Evolutionary conservation across 2,888 invertebrate genomes (phyloP).

Genomic region (Dorcus hopei): DNA sequence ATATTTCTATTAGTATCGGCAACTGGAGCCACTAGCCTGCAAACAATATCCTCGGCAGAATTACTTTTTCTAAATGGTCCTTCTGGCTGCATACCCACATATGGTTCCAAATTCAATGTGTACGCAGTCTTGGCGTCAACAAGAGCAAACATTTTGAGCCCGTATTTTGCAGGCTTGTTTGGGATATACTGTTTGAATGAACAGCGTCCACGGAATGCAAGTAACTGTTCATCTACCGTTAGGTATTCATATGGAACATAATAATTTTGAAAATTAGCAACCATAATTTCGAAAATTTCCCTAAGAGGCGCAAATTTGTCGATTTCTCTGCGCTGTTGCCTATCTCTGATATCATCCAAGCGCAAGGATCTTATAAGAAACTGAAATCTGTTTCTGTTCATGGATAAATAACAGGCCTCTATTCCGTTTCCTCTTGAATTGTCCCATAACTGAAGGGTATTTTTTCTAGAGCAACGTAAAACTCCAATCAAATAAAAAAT

Average conservation of each 20-base stretch:
- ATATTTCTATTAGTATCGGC: too few species aligned
- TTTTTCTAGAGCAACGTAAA: constrained; percentile 16
- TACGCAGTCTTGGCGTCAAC: too few species aligned
- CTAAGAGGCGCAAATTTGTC: constrained; percentile 1
- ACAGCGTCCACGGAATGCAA: background rate
- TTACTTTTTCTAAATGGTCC: too few species aligned
- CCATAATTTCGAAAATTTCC: background rate
- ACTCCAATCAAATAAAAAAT: constrained; percentile 6
- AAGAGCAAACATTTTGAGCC: too few species aligned
- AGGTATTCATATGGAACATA: background rate
- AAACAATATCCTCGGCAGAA: too few species aligned
- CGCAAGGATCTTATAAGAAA: background rate
- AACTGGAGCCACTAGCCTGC: too few species aligned
- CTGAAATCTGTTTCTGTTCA: constrained; percentile 7
- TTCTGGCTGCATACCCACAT: too few species aligned
- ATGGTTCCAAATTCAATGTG: too few species aligned
- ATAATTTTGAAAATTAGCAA: background rate
- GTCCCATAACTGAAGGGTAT: constrained; percentile 23
- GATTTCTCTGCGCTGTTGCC: background rate
- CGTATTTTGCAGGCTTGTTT: background rate
- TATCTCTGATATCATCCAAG: background rate
- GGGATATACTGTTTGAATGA: constrained; percentile 1
- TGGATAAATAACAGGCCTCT: constrained; percentile 22
- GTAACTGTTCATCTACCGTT: constrained; percentile 2
- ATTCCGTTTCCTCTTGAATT: constrained; percentile 26